Percentiles rank a stretch among this genome's conserved stretches.
These are phyloP conservation scores for Polymixis lichenea DNA, from an alignment of 2,888 invertebrate species.

Conservation along the genomic window DNA sequence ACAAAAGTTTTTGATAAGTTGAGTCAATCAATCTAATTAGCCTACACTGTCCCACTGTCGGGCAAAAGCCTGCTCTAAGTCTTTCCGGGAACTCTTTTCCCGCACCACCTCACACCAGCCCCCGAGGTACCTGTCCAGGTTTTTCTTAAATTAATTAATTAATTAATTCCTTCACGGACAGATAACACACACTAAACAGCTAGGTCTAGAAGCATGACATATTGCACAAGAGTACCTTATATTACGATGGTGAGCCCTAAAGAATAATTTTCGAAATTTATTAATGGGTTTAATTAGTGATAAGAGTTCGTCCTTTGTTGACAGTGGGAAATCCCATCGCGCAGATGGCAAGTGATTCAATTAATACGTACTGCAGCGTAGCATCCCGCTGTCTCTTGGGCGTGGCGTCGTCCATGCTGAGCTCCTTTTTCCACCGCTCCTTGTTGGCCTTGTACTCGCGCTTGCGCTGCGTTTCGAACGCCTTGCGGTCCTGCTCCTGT, in stretches of 20 bases:
- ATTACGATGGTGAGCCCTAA: background rate
- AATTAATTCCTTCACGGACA: background rate
- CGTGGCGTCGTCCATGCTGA: constrained; percentile 97
- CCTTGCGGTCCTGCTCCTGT: constrained; percentile 98
- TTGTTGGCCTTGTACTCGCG: constrained; percentile 99
- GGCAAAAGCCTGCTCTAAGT: too few species aligned
- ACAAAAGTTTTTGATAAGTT: background rate
- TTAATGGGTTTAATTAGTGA: too few species aligned
- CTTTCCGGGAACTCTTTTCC: too few species aligned
- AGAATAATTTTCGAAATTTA: background rate
- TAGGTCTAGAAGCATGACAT: background rate
- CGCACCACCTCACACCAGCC: too few species aligned
- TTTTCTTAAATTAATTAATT: background rate
- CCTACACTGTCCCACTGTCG: too few species aligned
- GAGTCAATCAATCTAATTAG: background rate
- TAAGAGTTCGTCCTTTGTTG: background rate
- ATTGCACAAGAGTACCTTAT: background rate
- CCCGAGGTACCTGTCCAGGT: too few species aligned
- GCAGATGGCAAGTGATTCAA: background rate
- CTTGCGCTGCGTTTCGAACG: constrained; percentile 97
- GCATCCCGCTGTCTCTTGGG: constrained; percentile 97
- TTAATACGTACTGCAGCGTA: constrained; percentile 92
- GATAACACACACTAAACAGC: background rate
- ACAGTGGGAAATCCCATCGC: background rate
- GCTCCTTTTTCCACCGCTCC: constrained; percentile 98